Base-by-base conservation (phyloP, 2,113 vertebrate species). In the Hepsetus odoe region DNA sequence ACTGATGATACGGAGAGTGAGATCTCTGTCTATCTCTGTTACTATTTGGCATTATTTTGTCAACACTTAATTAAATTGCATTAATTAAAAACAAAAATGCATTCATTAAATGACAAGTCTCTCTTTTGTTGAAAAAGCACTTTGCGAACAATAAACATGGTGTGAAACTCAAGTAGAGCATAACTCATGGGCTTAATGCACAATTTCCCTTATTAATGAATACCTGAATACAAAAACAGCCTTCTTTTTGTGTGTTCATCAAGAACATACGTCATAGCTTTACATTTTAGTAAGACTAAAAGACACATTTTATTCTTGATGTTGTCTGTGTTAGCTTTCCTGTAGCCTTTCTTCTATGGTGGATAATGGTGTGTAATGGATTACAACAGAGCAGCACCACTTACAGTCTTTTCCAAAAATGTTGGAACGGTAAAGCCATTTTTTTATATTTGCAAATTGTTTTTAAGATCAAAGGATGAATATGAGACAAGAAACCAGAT, bases 191-290 rank as follows among this genome's bases (percentile, higher is more conserved):
- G 20, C 26, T 14, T 28, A 55, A 30, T 56, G 26, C 22, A 53
- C 28, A 24, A 44, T 22, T 58, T 72, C 35, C 35, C 18, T 4
- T n/a, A 40, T 72, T 59, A 14, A 14, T 35, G n/a, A 75, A 75
- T 24, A 65, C 12, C 28, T 11, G 30, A 3, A 1, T 10, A 46
- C 26, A 32, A 42, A 44, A 26, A 46, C 6, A 61, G 14, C 5
- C 1, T 49, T 18, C 46, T 49, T n/a, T 49, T 49, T 49, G 46
- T 49, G 14, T 20, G 46, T 49, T 18, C 2, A 4, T 5, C 3
- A 10, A n/a, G 20, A 3, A 24, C 61, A 22, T 14, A 10, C 24
- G 33, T 62, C 59, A 33, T 16, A 33, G 18, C 69, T 55, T 33
- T n/a, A 28, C 28, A 1, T 22, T 9, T 4, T 26, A 24, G 35